A percentile compares a stretch with the other conserved stretches of the same genome.
phyloP scores from a whole-genome alignment of 2,797 vertebrate species.

The Serranus cabrilla region DNA sequence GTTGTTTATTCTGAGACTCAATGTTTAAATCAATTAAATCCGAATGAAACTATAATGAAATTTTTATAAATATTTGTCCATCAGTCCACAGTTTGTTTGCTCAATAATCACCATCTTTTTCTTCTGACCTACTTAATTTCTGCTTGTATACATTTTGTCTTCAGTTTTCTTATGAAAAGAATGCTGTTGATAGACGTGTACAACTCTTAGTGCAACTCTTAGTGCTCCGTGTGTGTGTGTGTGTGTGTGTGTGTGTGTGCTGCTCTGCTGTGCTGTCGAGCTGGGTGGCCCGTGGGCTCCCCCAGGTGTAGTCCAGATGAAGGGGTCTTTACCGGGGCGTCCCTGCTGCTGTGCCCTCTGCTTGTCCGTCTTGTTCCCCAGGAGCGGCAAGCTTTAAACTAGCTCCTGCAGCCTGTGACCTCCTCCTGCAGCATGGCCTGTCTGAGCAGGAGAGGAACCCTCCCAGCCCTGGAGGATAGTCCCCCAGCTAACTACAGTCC shows the following conservation, averaged over 20 bases:
- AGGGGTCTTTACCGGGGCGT: slow-evolving; percentile 72
- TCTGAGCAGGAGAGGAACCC: slow-evolving; percentile 53
- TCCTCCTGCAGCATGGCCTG: slow-evolving; percentile 64
- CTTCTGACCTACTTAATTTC: neutral
- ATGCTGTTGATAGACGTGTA: slow-evolving; percentile 23
- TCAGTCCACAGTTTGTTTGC: neutral
- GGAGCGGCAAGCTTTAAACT: slow-evolving; percentile 75
- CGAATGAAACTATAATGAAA: neutral
- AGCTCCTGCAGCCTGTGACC: slow-evolving; percentile 73
- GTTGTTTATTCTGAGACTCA: neutral
- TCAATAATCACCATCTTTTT: neutral
- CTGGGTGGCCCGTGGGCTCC: slow-evolving; percentile 77
- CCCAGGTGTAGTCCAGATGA: slow-evolving; percentile 84
- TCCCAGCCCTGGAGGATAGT: slow-evolving; percentile 62
- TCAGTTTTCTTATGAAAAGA: neutral
- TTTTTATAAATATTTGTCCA: neutral
- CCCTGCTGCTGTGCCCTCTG: slow-evolving; percentile 74
- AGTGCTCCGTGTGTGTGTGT: slow-evolving; percentile 4
- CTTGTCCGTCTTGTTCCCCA: slow-evolving; percentile 70
- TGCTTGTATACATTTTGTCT: neutral
- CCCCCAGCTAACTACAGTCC: slow-evolving; percentile 52
- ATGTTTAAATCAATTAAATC: neutral
- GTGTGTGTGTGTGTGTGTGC: slow-evolving; percentile 45
- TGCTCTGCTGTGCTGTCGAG: slow-evolving; percentile 57
- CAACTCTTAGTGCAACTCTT: neutral